Evolutionary conservation across 2,888 invertebrate species (phyloP).

Genomic region (Eutolmus rufibarbis): DNA sequence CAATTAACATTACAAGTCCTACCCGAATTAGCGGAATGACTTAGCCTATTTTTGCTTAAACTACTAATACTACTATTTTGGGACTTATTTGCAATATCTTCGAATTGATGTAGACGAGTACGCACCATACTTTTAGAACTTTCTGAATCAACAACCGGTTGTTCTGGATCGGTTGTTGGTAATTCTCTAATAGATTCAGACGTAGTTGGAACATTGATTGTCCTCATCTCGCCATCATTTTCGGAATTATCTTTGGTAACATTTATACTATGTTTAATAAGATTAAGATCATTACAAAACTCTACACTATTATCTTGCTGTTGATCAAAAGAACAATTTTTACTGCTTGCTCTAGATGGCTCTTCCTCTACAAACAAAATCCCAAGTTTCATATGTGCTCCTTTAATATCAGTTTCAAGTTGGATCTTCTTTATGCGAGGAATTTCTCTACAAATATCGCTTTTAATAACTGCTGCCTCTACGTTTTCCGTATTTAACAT

Average conservation of each 20-base stretch:
- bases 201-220: slow-evolving; percentile 45
- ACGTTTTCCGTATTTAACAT: too few species aligned
- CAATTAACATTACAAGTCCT: neutral
- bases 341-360: neutral
- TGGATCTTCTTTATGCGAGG: too few species aligned
- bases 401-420: too few species aligned
- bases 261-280: slow-evolving; percentile 53
- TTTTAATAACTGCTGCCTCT: too few species aligned
- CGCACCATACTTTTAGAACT: slow-evolving; percentile 55
- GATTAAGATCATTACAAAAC: slow-evolving; percentile 48
- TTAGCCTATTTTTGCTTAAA: slow-evolving; percentile 35
- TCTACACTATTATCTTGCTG: neutral
- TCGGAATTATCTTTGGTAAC: slow-evolving; percentile 56
- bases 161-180: slow-evolving; percentile 42
- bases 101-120: slow-evolving; percentile 56
- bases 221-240: slow-evolving; percentile 52
- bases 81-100: slow-evolving; percentile 49
- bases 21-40: neutral
- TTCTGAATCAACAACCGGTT: slow-evolving; percentile 19
- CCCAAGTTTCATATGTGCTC: too few species aligned
- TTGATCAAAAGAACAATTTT: neutral
- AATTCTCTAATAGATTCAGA: slow-evolving; percentile 35
- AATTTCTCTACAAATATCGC: too few species aligned
- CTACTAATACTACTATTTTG: slow-evolving; percentile 42
- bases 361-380: neutral